Percentiles rank a stretch among this genome's conserved stretches.
Conservation (phyloP, 2,888 invertebrate genomes). For the Ornithoptera priamus region DNA sequence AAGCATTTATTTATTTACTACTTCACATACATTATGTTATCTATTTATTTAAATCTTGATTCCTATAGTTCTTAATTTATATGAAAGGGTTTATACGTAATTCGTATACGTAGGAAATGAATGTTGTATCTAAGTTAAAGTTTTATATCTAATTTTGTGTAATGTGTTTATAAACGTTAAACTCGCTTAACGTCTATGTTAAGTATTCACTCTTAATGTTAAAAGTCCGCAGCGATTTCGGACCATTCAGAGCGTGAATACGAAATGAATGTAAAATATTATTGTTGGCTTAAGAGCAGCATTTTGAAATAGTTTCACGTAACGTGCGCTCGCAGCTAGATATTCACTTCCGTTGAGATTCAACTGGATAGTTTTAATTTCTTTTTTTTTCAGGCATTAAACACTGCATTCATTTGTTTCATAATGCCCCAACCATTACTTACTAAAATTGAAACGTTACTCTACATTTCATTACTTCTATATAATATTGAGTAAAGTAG, state of each 20-base stretch:
- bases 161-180: background rate
- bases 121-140: too few relatives aligned
- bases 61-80: too few relatives aligned
- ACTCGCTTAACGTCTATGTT: constrained; percentile 5
- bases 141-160: background rate
- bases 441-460: background rate
- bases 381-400: constrained; percentile 18
- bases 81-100: too few relatives aligned
- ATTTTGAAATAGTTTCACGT: constrained; percentile 30
- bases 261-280: constrained; percentile 31
- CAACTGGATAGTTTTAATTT: constrained; percentile 26
- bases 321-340: constrained; percentile 25
- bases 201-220: constrained; percentile 26
- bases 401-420: constrained; percentile 18
- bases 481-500: too few relatives aligned
- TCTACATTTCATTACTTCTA: too few relatives aligned
- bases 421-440: constrained; percentile 7
- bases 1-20: too few relatives aligned
- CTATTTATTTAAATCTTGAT: too few relatives aligned
- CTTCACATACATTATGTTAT: too few relatives aligned
- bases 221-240: constrained; percentile 28
- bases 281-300: constrained; percentile 30
- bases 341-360: constrained; percentile 27
- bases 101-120: too few relatives aligned
- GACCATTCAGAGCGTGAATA: constrained; percentile 29